A percentile compares a stretch with the other conserved stretches of the same genome.
Conservation (phyloP, 1,140 invertebrate genomes). For the Pinna nobilis region DNA sequence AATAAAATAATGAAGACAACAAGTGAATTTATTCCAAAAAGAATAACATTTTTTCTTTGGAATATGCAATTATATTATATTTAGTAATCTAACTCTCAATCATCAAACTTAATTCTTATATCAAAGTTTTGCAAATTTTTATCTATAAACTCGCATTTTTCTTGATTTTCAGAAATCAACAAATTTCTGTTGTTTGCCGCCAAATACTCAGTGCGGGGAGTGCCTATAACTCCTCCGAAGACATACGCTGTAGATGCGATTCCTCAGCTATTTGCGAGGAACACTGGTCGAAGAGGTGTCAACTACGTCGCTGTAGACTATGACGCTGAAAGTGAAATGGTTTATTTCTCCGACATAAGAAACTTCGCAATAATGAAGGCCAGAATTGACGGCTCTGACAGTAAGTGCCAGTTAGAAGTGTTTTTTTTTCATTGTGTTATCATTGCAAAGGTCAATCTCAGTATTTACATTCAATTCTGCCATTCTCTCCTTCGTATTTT, state of each 20-base stretch:
- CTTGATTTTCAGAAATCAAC: slow-evolving; percentile 82
- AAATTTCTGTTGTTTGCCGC: slow-evolving; percentile 98
- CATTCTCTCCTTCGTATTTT: too few relatives aligned
- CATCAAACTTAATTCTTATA: too few relatives aligned
- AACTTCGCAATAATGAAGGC: slow-evolving; percentile 96
- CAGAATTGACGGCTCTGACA: slow-evolving; percentile 88
- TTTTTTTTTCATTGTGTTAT: slow-evolving; percentile 2
- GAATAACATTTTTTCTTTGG: too few relatives aligned
- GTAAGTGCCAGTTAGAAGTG: too few relatives aligned
- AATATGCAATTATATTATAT: too few relatives aligned
- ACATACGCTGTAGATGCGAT: slow-evolving; percentile 88
- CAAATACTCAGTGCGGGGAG: slow-evolving; percentile 96
- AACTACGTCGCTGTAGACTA: slow-evolving; percentile 99
- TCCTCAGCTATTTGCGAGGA: slow-evolving; percentile 74
- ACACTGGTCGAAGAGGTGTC: slow-evolving; percentile 83
- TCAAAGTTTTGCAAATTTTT: too few relatives aligned
- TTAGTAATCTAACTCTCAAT: too few relatives aligned
- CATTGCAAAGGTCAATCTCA: neutral
- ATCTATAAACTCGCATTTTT: too few relatives aligned
- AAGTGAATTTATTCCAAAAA: too few relatives aligned
- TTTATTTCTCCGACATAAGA: slow-evolving; percentile 98
- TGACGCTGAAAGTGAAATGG: slow-evolving; percentile 90
- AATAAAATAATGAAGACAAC: too few relatives aligned
- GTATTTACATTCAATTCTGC: neutral
- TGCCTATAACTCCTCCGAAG: slow-evolving; percentile 86